A percentile compares a stretch with the other conserved stretches of the same genome.
phyloP scores from a whole-genome alignment of 2,888 invertebrate species.

The Pycnomerus fuliginosus region DNA sequence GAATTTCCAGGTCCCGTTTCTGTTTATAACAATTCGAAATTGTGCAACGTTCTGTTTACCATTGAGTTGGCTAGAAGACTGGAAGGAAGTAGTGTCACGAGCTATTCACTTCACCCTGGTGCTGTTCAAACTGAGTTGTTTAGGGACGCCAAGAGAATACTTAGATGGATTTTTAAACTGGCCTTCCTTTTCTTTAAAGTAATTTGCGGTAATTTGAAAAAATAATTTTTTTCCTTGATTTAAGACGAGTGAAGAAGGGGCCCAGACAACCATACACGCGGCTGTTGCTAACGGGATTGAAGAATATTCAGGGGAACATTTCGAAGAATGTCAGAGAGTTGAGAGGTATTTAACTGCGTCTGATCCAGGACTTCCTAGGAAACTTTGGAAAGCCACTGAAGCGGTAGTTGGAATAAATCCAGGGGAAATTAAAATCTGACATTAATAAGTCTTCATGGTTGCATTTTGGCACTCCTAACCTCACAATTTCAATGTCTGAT shows the following conservation, averaged over 20 bases:
- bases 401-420: too few relatives aligned
- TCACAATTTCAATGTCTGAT: too few relatives aligned
- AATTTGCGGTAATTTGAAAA: not conserved
- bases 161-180: not conserved
- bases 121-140: constrained; percentile 19
- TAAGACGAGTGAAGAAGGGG: constrained; percentile 35
- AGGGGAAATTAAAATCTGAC: too few relatives aligned
- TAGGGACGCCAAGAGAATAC: not conserved
- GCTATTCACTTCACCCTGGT: constrained; percentile 40
- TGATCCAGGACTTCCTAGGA: too few relatives aligned
- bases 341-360: too few relatives aligned
- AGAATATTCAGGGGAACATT: constrained; percentile 40
- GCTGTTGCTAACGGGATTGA: constrained; percentile 41
- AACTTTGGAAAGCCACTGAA: too few relatives aligned
- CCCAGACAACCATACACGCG: constrained; percentile 44
- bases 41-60: constrained; percentile 37
- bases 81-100: constrained; percentile 29
- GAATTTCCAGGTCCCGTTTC: constrained; percentile 18
- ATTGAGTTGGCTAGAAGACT: constrained; percentile 33
- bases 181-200: not conserved
- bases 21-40: constrained; percentile 33
- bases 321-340: constrained; percentile 39
- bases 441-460: too few relatives aligned
- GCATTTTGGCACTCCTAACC: too few relatives aligned
- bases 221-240: not conserved